Percentiles rank a stretch among this genome's conserved stretches.
Conservation (phyloP, 1,140 invertebrate genomes). For the Diabrotica undecimpunctata region DNA sequence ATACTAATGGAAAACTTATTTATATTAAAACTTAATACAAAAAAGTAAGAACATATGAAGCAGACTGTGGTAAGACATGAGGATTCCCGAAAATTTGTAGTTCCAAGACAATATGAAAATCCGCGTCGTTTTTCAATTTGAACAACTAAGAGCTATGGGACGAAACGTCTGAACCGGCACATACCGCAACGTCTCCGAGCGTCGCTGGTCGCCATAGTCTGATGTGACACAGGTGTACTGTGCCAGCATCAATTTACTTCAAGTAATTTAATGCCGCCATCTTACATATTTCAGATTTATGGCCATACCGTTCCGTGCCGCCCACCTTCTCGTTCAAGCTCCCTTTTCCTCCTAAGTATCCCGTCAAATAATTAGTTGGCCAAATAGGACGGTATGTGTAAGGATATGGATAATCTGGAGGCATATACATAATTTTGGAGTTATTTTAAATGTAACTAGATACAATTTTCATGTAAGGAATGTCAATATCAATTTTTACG, state of each 20-base stretch:
- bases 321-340: neutral
- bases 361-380: neutral
- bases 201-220: constrained; percentile 8
- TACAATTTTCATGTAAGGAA: too few relatives aligned
- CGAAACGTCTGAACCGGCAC: neutral
- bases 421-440: too few relatives aligned
- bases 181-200: neutral
- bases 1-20: too few relatives aligned
- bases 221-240: constrained; percentile 18
- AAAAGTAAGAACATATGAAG: too few relatives aligned
- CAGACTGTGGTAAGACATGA: too few relatives aligned
- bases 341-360: neutral
- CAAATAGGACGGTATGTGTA: neutral
- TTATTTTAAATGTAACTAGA: too few relatives aligned
- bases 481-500: too few relatives aligned
- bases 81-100: too few relatives aligned
- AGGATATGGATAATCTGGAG: neutral
- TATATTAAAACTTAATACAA: too few relatives aligned
- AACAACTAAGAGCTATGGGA: neutral
- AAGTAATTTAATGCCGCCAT: constrained; percentile 14
- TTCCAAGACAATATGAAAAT: too few relatives aligned
- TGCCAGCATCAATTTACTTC: constrained; percentile 16
- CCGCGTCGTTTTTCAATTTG: neutral
- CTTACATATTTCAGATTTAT: constrained; percentile 23
- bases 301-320: constrained; percentile 7